Evolutionary conservation across 2,113 vertebrate genomes (phyloP), one percentile per base, ranked within the genome.

Genomic region (Calyptommatus sinebrachiatus): DNA sequence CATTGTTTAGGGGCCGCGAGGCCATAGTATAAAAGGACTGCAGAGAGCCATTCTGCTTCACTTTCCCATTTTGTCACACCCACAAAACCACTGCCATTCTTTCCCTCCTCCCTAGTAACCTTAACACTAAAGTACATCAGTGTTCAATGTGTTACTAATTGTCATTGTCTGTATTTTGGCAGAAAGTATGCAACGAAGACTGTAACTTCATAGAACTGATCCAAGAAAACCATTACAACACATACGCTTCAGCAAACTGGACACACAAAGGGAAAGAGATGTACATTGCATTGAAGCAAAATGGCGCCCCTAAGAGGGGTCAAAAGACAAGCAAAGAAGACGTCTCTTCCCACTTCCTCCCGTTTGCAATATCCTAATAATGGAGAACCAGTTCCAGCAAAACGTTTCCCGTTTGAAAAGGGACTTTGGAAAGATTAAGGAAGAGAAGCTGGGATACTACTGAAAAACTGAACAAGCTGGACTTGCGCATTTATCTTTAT

Each of bases 171-270:
- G n/a, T 86, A 90, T 84, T 41, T 84, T 84, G 77, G 92, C 94
- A 99, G 98, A 99, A 97, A 93, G 96, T 95, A 88, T 99, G 98
- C 94, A 97, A 94, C 2, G 97, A 99, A 81, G 98, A 96, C 92
- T 99, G 98, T 94, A 98, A 98, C 95, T 99, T 99, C 92, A 97
- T 97, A 83, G 98, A 99, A 93, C 92, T 97, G 85, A 97, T 99
- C 91, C 94, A 99, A 94, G 98, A 99, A 95, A 99, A 99, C 86
- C 97, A 97, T 90, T 99, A 98, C 82, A 99, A 98, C 14, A 99
- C 98, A 0, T 99, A 99, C 11, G 96, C 97, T 83, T 99, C 98
- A 72, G 95, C 95, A 89, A 97, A 96, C 92, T 97, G 97, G 97
- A 98, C 95, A 91, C 96, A 96, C 91, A 95, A 95, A 67, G 96